Evolutionary conservation across 2,888 invertebrate species (phyloP), one percentile per base, ranked within the genome.

Genomic region (Ferdinandea cuprea): DNA sequence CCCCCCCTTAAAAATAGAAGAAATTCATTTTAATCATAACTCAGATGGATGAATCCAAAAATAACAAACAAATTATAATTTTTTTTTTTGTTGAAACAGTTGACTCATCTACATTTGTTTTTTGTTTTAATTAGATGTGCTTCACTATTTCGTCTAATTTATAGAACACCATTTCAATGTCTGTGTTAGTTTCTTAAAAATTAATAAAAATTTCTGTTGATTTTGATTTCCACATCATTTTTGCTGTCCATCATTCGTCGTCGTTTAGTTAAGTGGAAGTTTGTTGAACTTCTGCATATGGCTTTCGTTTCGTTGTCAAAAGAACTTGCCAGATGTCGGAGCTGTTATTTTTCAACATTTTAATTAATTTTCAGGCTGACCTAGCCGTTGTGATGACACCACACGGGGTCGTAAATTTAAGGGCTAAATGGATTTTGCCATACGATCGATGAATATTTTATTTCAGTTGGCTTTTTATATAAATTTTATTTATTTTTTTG

Each of bases 281-380:
- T 37, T 35, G 37, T 50, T 50, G 37, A 65, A 65, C 65, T 50
- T 37, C 15, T 3, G 13, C 40, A 9, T 8, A 32, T 35, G 19
- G 21, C 9, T 35, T 25, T 13, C 11, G 6, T 37, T 40, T 42
- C 9, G 42, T 42, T 17, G 30, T 30, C 30, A 13, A 35, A 7
- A 48, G 25, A 15, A 30, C 21, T 0, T 35, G 21, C 15, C 35
- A 44, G 32, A 46, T 50, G 61, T 7, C 35, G 6, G 37, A n/a
- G 37, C 7, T 56, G 35, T 3, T 25, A 25, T 25, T 25, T 25
- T 3, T 25, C 25, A 2, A 25, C 2, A 8, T 13, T 50, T 9
- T 25, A 6, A 48, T 74, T 66, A 59, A 66, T 74, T 17, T 59
- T 21, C 13, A 11, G 9, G 6, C 19, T 68, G 59, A 59, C 65